phyloP scores from a whole-genome alignment of 2,113 vertebrate species.

The Scolopax mira region DNA sequence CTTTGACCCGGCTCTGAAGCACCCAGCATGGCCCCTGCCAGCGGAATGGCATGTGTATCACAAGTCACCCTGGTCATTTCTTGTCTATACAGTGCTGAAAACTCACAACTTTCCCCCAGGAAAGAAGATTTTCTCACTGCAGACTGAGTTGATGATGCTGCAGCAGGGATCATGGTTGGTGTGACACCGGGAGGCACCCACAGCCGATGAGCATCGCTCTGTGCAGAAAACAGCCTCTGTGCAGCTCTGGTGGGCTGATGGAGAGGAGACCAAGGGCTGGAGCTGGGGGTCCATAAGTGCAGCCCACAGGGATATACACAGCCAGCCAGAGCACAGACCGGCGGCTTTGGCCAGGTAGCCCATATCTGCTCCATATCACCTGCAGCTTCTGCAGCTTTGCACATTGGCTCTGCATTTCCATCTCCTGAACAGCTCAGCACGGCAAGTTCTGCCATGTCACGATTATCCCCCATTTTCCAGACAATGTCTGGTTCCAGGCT shows the following conservation, averaged over 20 bases:
- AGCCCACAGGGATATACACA: not conserved
- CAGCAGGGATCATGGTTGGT: no score
- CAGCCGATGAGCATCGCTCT: not conserved
- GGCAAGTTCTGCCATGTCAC: not conserved
- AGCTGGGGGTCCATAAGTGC: not conserved
- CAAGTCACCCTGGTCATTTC: not conserved
- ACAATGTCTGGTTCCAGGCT: no score
- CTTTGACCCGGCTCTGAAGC: not conserved
- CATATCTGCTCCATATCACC: not conserved
- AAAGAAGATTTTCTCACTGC: not conserved
- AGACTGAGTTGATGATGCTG: not conserved
- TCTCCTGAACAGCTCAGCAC: not conserved
- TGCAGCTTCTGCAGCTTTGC: not conserved
- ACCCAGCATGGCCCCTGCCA: not conserved
- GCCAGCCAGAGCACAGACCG: not conserved
- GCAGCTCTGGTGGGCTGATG: not conserved
- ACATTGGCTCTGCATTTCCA: not conserved
- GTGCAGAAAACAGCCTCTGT: not conserved
- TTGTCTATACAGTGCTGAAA: not conserved
- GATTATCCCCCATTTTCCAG: not conserved
- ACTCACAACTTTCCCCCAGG: not conserved
- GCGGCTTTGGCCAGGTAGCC: not conserved
- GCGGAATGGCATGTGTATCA: no score
- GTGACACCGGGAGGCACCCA: not conserved
- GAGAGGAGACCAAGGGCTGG: accelerated